Evolutionary conservation across 2,113 vertebrate species (phyloP).

Genomic region (Nansenia antarctica): DNA sequence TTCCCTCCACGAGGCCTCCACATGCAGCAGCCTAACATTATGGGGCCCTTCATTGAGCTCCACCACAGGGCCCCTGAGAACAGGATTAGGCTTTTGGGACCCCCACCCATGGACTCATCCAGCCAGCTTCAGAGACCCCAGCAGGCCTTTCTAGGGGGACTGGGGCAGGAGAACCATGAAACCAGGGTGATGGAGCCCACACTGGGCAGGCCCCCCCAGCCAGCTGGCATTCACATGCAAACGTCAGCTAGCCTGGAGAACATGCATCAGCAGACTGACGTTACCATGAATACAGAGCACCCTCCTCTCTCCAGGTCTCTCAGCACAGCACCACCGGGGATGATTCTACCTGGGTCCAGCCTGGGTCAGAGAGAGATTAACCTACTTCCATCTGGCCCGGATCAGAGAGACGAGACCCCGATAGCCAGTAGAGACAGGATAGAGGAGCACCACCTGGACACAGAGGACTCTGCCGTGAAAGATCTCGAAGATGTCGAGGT

Average conservation of each 20-base stretch:
- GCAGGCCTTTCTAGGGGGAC: conserved; percentile 64
- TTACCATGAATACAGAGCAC: conserved; percentile 50
- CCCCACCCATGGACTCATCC: conserved; percentile 58
- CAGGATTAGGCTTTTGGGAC: conserved; percentile 75
- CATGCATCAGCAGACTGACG: conserved; percentile 64
- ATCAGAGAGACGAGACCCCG: conserved; percentile 58
- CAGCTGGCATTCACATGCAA: conserved; percentile 66
- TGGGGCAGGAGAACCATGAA: conserved; percentile 68
- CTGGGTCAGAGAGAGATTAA: conserved; percentile 55
- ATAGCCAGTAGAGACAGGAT: conserved; percentile 72
- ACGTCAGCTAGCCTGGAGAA: conserved; percentile 74
- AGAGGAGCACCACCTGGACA: conserved; percentile 90
- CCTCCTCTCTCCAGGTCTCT: conserved; percentile 65
- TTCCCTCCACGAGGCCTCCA: conserved; percentile 81
- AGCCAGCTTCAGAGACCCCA: conserved; percentile 68
- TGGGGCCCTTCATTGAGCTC: conserved; percentile 93
- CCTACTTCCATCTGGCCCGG: no score
- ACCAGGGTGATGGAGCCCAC: conserved; percentile 65
- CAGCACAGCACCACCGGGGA: conserved; percentile 54
- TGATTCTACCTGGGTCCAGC: not conserved
- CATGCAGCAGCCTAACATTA: conserved; percentile 87
- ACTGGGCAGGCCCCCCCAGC: conserved; percentile 64
- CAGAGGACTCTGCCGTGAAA: conserved; percentile 92
- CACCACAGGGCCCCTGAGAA: conserved; percentile 86
- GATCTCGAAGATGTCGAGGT: conserved; percentile 95